Conservation (phyloP, 2,797 vertebrate genomes). For the Sebastes vulpes region DNA sequence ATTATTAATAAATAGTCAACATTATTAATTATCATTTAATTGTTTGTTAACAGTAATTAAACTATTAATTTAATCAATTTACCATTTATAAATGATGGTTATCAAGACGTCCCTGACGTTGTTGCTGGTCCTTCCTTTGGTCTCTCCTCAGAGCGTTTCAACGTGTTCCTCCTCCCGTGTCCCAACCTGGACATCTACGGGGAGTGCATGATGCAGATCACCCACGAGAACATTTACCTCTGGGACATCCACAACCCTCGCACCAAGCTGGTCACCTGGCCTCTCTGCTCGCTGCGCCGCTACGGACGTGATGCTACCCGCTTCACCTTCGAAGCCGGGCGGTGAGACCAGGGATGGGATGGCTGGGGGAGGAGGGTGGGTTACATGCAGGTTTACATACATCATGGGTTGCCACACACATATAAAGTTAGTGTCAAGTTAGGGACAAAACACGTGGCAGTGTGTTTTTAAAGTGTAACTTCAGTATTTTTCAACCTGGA, state of each 20-base stretch:
- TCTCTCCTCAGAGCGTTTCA: slow-evolving; percentile 91
- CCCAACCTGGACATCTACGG: slow-evolving; percentile 98
- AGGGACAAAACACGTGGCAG: no score
- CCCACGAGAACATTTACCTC: slow-evolving; percentile 98
- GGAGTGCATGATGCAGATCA: slow-evolving; percentile 99
- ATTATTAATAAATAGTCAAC: no score
- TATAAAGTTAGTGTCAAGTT: background rate
- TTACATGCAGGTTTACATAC: background rate
- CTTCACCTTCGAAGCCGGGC: slow-evolving; percentile 98
- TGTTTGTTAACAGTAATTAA: no score
- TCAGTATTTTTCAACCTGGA: no score
- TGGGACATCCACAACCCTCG: slow-evolving; percentile 98
- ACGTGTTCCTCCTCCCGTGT: slow-evolving; percentile 96
- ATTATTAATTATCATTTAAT: no score
- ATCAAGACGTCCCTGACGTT: background rate
- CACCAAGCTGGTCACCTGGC: slow-evolving; percentile 97
- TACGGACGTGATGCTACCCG: slow-evolving; percentile 95
- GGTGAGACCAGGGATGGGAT: slow-evolving; percentile 82
- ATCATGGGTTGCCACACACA: background rate
- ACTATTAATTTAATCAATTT: no score
- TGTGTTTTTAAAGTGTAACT: background rate
- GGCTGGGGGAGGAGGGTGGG: background rate
- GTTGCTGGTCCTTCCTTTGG: background rate
- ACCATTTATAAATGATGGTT: no score
- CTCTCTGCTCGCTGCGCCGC: slow-evolving; percentile 94